phyloP scores from a whole-genome alignment of 2,797 vertebrate species.

The Halcyon badia region DNA sequence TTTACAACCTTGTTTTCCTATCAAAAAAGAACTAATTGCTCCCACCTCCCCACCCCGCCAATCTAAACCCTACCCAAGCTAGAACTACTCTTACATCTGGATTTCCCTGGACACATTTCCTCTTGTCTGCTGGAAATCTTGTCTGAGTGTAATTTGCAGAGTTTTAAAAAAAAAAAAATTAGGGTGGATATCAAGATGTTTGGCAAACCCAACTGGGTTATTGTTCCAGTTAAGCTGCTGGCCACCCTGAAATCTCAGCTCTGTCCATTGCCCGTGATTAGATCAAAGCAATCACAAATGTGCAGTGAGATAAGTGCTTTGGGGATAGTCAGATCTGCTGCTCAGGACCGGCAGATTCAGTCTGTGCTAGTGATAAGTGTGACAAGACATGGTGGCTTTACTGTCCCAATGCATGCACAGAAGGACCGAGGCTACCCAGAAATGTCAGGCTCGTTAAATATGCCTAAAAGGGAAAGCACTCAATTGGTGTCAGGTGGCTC shows the following conservation, averaged over 20 bases:
- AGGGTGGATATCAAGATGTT: slow-evolving; percentile 11
- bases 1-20: neutral
- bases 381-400: neutral
- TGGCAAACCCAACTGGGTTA: neutral
- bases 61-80: neutral
- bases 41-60: neutral
- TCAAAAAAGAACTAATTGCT: neutral
- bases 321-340: neutral
- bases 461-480: neutral
- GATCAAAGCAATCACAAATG: neutral
- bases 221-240: slow-evolving; percentile 15
- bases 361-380: neutral
- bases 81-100: neutral
- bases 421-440: neutral
- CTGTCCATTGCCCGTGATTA: neutral
- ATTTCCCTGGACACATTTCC: neutral
- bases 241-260: slow-evolving; percentile 29
- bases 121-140: neutral
- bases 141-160: neutral
- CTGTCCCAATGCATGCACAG: neutral
- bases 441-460: neutral
- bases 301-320: neutral
- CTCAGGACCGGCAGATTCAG: neutral
- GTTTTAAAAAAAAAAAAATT: neutral
- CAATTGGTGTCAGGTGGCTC: neutral